A percentile compares a stretch with the other conserved stretches of the same genome.
Conservation (phyloP, 1,140 invertebrate species). For the Mya arenaria region DNA sequence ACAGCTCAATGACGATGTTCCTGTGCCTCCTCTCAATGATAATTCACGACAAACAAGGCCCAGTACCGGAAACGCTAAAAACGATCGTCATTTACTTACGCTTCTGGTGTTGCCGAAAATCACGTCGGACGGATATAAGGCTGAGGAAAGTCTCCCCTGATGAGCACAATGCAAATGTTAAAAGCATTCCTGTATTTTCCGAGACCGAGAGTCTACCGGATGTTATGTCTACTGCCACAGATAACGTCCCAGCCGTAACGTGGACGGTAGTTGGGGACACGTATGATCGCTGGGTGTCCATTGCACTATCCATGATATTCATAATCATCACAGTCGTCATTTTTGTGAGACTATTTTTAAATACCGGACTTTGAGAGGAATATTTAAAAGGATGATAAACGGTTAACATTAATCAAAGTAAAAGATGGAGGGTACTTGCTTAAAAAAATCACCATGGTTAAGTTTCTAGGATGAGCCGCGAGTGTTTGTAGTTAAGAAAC, state of each 20-base stretch:
- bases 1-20: constrained; percentile 25
- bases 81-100: background rate
- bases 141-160: background rate
- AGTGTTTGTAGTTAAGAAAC: no score
- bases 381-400: no score
- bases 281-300: constrained; percentile 13
- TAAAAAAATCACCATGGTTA: no score
- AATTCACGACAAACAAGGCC: constrained; percentile 4
- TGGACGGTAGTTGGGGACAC: constrained; percentile 37
- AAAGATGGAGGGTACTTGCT: no score
- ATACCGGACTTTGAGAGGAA: no score
- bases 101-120: background rate
- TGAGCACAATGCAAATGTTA: background rate
- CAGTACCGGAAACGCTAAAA: constrained; percentile 1
- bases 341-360: no score
- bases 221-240: background rate
- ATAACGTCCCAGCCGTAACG: background rate
- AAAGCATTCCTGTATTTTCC: background rate
- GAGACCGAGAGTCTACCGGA: background rate
- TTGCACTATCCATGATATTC: background rate
- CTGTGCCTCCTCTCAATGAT: constrained; percentile 11
- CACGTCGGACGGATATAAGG: background rate
- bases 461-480: no score
- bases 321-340: no score
- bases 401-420: no score